Evolutionary conservation across 1,140 invertebrate species (phyloP).

Genomic region (Luehdorfia chinensis): DNA sequence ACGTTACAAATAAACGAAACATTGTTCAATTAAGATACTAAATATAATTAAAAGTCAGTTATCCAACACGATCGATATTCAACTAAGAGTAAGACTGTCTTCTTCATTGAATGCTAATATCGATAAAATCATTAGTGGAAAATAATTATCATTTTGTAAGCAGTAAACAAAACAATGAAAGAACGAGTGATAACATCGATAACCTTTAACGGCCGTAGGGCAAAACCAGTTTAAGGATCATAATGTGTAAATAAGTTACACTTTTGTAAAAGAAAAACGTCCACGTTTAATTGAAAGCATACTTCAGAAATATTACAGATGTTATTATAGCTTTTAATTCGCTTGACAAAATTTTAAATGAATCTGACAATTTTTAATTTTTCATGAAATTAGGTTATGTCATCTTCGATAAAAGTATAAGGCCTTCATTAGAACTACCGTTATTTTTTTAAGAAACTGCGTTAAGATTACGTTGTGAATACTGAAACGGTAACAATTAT

Average conservation of each 20-base stretch:
- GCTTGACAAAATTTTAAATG: too few relatives aligned
- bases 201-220: conserved; percentile 5
- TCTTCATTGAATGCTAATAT: not conserved
- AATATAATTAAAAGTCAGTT: not conserved
- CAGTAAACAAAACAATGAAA: conserved; percentile 7
- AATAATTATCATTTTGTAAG: conserved; percentile 2
- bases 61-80: not conserved
- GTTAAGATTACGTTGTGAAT: too few relatives aligned
- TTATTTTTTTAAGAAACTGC: too few relatives aligned
- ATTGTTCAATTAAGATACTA: conserved; percentile 11
- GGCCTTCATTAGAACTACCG: too few relatives aligned
- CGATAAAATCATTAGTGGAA: not conserved
- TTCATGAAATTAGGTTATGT: not conserved
- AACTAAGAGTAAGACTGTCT: conserved; percentile 8
- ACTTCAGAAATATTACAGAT: not conserved
- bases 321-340: too few relatives aligned
- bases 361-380: not conserved
- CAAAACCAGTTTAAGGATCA: not conserved
- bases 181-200: conserved; percentile 10
- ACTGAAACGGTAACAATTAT: too few relatives aligned
- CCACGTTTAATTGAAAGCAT: too few relatives aligned
- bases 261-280: too few relatives aligned
- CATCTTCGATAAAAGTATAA: not conserved
- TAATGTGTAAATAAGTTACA: too few relatives aligned
- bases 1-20: conserved; percentile 21